Percentiles rank a stretch among this genome's conserved stretches.
phyloP scores from a whole-genome alignment of 37 sponge, comb jelly and placozoan species.

The Haliclona indistincta region DNA sequence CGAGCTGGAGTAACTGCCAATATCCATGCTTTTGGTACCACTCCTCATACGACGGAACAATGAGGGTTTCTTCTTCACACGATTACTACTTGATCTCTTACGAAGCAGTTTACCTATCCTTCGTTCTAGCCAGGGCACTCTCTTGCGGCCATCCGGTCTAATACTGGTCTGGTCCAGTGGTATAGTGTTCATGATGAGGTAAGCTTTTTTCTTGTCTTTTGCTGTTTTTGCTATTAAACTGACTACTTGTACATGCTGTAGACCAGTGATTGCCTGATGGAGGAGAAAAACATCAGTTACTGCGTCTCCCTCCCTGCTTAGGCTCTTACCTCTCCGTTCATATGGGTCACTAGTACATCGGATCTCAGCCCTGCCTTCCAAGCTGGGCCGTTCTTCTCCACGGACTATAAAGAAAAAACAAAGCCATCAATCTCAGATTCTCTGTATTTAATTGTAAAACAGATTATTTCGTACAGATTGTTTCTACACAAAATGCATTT shows the following conservation, averaged over 20 bases:
- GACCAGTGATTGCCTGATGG: slow-evolving; percentile 67
- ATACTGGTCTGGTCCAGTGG: slow-evolving; percentile 89
- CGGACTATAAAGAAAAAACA: slow-evolving; percentile 37
- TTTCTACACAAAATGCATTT: background rate
- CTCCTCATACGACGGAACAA: slow-evolving; percentile 42
- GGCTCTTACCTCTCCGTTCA: slow-evolving; percentile 77
- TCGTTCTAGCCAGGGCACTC: slow-evolving; percentile 47
- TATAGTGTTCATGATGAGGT: slow-evolving; percentile 50
- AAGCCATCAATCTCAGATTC: background rate
- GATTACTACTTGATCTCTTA: slow-evolving; percentile 45
- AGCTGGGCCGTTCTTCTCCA: slow-evolving; percentile 79
- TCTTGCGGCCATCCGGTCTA: slow-evolving; percentile 54
- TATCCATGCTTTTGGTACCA: slow-evolving; percentile 36
- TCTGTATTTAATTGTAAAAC: too few species aligned
- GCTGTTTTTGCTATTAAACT: slow-evolving; percentile 37
- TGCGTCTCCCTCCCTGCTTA: background rate
- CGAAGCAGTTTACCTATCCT: slow-evolving; percentile 66
- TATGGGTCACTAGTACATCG: slow-evolving; percentile 77
- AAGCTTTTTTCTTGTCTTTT: slow-evolving; percentile 26
- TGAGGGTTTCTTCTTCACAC: slow-evolving; percentile 64
- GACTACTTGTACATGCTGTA: slow-evolving; percentile 79
- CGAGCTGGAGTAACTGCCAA: slow-evolving; percentile 38
- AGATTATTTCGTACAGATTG: too few species aligned
- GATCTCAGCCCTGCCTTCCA: slow-evolving; percentile 76
- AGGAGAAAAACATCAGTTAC: background rate